phyloP scores from a whole-genome alignment of 2,113 vertebrate species.

The Leuciscus idus region DNA sequence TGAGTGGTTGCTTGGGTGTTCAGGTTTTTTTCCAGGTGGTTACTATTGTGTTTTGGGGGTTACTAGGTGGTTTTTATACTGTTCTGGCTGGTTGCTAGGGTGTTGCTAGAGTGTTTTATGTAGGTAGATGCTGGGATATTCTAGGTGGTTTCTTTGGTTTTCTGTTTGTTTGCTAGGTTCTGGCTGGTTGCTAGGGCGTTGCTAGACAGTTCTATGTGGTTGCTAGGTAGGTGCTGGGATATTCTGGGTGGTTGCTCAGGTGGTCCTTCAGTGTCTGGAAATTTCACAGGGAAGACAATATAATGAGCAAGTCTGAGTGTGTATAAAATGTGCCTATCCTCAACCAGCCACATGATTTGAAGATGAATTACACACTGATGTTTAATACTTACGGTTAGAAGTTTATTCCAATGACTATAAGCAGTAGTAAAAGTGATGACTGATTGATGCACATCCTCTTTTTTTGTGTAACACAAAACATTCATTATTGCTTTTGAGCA shows the following conservation, averaged over 20 bases:
- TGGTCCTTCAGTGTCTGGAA: neutral
- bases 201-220: neutral
- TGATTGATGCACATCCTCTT: neutral
- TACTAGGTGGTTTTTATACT: no score
- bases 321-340: neutral
- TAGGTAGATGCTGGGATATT: no score
- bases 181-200: no score
- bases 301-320: neutral
- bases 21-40: no score
- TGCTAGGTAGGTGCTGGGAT: neutral
- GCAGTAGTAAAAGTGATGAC: no score
- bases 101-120: no score
- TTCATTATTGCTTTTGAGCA: slow-evolving; percentile 22
- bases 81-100: neutral
- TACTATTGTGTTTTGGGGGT: no score
- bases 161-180: no score
- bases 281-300: no score
- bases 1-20: neutral
- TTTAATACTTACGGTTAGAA: neutral
- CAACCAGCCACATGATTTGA: neutral
- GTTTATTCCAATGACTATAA: neutral
- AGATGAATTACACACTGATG: no score
- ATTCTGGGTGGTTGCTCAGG: neutral
- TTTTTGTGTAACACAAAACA: slow-evolving; percentile 15
- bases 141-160: no score